A percentile compares a stretch with the other conserved stretches of the same genome.
Evolutionary conservation across 2,113 vertebrate species (phyloP).

Genomic region (Vanacampus margaritifer): DNA sequence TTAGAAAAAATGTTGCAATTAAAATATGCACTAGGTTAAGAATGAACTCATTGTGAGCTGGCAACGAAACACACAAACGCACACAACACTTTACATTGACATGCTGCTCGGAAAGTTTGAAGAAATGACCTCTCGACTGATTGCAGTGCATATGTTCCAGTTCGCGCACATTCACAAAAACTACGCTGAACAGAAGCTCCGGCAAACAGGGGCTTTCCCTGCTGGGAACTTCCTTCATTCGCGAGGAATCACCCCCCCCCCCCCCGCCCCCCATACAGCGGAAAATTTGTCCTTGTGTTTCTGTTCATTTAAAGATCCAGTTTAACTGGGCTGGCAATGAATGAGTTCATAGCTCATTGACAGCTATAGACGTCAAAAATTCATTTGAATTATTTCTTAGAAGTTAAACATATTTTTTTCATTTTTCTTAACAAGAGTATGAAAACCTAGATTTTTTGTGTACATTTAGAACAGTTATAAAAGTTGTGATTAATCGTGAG

Average conservation of each 20-base stretch:
- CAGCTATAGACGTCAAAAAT: too few relatives aligned
- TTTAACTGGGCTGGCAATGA: background rate
- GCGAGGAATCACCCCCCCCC: background rate
- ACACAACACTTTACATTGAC: slow-evolving; percentile 8
- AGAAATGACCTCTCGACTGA: slow-evolving; percentile 17
- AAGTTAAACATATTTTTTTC: too few relatives aligned
- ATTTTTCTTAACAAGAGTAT: too few relatives aligned
- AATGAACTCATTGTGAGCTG: slow-evolving; percentile 19
- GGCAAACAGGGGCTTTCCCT: background rate
- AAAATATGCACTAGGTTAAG: slow-evolving; percentile 31
- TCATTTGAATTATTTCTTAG: too few relatives aligned
- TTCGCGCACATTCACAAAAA: slow-evolving; percentile 48
- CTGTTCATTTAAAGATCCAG: slow-evolving; percentile 1
- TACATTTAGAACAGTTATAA: too few relatives aligned
- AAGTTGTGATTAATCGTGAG: too few relatives aligned
- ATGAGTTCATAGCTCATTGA: background rate
- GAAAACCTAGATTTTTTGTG: too few relatives aligned
- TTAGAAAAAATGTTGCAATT: slow-evolving; percentile 38
- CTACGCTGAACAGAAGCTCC: slow-evolving; percentile 12
- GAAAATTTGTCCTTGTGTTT: slow-evolving; percentile 2
- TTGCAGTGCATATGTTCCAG: slow-evolving; percentile 40
- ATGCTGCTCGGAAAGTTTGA: slow-evolving; percentile 47
- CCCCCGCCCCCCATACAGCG: slow-evolving; percentile 12
- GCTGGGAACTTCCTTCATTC: slow-evolving; percentile 32
- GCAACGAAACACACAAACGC: background rate